Evolutionary conservation across 2,113 vertebrate genomes (phyloP).

Genomic region (Diadophis punctatus): DNA sequence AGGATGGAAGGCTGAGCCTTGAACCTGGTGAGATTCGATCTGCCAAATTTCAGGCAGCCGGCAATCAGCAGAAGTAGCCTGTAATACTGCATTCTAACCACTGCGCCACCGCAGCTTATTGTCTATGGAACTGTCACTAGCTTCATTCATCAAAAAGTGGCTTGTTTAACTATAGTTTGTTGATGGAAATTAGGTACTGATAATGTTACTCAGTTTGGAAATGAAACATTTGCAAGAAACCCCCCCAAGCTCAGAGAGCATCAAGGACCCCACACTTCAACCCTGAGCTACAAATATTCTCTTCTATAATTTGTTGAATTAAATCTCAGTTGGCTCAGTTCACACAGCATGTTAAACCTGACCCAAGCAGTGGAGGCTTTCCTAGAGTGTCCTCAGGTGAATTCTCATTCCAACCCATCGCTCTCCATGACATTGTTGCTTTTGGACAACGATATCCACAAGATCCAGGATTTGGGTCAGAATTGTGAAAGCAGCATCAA

Average conservation of each 20-base stretch:
- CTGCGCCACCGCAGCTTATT: not conserved
- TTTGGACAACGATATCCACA: not conserved
- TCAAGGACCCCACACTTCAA: not conserved
- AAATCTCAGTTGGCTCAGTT: not conserved
- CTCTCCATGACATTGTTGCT: not conserved
- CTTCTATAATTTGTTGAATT: not conserved
- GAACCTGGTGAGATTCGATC: too few species aligned
- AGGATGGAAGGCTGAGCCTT: too few species aligned
- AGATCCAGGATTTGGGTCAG: not conserved
- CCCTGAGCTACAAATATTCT: not conserved
- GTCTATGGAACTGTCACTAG: not conserved
- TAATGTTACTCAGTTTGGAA: not conserved
- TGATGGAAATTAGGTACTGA: not conserved
- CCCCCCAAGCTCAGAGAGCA: not conserved
- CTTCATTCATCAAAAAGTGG: not conserved
- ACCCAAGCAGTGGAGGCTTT: not conserved
- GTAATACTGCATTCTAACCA: too few species aligned
- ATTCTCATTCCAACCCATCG: not conserved
- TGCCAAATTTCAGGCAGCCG: too few species aligned
- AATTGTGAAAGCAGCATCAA: not conserved
- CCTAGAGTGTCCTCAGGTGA: not conserved
- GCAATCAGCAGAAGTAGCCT: too few species aligned
- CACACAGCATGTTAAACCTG: not conserved
- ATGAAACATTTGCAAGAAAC: not conserved
- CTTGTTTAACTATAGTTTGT: not conserved